Percentiles rank a stretch among this genome's conserved stretches.
These are phyloP conservation scores for Drosophila lacicola DNA, from an alignment of 2,888 invertebrate species.

Conservation along the genomic window DNA sequence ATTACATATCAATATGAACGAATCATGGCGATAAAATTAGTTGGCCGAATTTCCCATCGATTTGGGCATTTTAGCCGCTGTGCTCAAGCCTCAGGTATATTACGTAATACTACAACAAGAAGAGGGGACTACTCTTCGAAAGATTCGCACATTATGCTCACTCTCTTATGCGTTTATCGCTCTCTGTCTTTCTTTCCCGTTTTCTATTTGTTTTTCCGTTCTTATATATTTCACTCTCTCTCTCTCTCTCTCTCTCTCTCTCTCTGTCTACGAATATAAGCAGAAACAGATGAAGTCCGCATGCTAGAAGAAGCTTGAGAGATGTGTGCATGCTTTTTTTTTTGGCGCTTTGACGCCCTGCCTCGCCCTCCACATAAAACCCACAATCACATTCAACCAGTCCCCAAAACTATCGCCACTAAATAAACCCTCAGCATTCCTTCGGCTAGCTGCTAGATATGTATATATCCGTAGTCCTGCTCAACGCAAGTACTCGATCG, in stretches of 20 bases:
- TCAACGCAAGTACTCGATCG: constrained; percentile 6
- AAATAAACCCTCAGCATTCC: constrained; percentile 3
- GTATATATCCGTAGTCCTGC: constrained; percentile 5
- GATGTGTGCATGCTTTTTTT: constrained; percentile 23
- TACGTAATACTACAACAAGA: constrained; percentile 31
- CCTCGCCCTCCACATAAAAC: background rate
- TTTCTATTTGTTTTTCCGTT: background rate
- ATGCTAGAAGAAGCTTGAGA: constrained; percentile 33
- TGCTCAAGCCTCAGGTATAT: constrained; percentile 88
- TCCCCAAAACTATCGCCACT: background rate
- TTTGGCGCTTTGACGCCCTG: constrained; percentile 12
- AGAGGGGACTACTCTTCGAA: constrained; percentile 2
- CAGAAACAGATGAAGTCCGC: constrained; percentile 18
- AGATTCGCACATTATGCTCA: constrained; percentile 34
- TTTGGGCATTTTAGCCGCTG: constrained; percentile 91
- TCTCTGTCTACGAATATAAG: constrained; percentile 4
- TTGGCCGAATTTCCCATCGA: constrained; percentile 91
- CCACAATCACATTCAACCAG: background rate
- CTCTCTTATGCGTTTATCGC: constrained; percentile 53
- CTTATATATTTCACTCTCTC: constrained; percentile 2
- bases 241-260: constrained; percentile 4
- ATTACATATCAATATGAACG: constrained; percentile 47
- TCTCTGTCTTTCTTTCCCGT: constrained; percentile 20
- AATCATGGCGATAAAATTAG: constrained; percentile 77
- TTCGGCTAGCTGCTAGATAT: constrained; percentile 26